Percentiles rank a stretch among this genome's conserved stretches.
Evolutionary conservation across 2,113 vertebrate genomes (phyloP).

Genomic region (Pipa parva): DNA sequence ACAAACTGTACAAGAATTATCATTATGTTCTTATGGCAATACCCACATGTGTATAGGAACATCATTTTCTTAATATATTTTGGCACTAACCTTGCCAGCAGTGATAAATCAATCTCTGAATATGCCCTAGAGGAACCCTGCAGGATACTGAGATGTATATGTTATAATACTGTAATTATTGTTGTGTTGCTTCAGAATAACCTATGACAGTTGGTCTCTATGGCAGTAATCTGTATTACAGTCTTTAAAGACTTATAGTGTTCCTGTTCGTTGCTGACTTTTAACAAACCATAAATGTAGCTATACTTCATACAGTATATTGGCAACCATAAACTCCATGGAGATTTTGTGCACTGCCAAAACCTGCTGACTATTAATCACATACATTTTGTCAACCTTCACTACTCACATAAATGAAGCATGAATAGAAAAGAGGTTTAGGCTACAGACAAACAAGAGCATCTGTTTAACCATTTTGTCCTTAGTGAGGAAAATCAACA

Average conservation of each 20-base stretch:
- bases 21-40: not conserved
- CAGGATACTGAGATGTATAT: not conserved
- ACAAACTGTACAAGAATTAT: not conserved
- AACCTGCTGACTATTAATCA: slow-evolving; percentile 2
- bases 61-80: slow-evolving; percentile 5
- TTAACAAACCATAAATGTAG: slow-evolving; percentile 20
- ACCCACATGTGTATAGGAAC: not conserved
- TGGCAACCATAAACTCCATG: not conserved
- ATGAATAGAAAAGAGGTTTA: not conserved
- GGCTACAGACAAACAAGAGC: not conserved
- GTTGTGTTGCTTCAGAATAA: not conserved
- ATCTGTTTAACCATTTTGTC: not conserved
- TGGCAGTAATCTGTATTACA: not conserved
- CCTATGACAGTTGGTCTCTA: not conserved
- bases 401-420: not conserved
- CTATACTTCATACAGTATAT: not conserved
- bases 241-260: not conserved
- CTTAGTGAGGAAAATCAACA: too few relatives aligned
- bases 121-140: too few relatives aligned
- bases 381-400: slow-evolving; percentile 12
- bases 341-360: not conserved
- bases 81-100: not conserved
- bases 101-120: too few relatives aligned
- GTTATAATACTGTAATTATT: slow-evolving; percentile 2
- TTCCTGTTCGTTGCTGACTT: not conserved